Conservation (phyloP, 2,888 invertebrate genomes). For the Podabrus alpinus region DNA sequence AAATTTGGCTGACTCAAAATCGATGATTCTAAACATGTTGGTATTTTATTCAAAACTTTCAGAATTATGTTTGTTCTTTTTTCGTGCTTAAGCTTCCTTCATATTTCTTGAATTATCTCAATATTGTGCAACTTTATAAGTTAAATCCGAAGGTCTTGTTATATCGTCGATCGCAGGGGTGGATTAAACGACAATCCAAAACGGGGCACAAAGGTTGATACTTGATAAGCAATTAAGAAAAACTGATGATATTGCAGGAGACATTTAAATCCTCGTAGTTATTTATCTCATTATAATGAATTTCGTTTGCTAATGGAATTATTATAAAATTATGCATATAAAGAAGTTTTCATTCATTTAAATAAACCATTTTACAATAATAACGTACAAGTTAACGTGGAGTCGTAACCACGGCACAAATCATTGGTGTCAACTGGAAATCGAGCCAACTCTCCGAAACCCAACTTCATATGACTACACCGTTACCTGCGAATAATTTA, state of each 20-base stretch:
- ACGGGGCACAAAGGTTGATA: background rate
- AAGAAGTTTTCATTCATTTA: too few species aligned
- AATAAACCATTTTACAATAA: too few species aligned
- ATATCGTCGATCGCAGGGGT: background rate
- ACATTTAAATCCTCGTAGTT: background rate
- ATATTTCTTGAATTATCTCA: background rate
- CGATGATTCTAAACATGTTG: background rate
- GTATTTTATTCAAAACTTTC: slow-evolving; percentile 14
- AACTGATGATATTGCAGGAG: background rate
- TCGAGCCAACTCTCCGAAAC: too few species aligned
- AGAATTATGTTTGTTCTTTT: background rate
- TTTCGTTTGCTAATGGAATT: too few species aligned
- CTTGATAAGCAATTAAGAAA: background rate
- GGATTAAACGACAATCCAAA: background rate
- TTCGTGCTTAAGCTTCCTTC: background rate
- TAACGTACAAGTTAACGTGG: too few species aligned
- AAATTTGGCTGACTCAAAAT: background rate
- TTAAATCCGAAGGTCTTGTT: background rate
- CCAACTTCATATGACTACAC: too few species aligned
- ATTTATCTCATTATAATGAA: too few species aligned
- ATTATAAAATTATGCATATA: too few species aligned
- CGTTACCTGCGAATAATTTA: too few species aligned
- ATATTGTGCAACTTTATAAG: background rate
- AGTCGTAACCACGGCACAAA: too few species aligned
- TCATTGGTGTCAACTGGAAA: too few species aligned